Conservation (phyloP, 2,113 vertebrate species). For the Vicugna pacos region DNA sequence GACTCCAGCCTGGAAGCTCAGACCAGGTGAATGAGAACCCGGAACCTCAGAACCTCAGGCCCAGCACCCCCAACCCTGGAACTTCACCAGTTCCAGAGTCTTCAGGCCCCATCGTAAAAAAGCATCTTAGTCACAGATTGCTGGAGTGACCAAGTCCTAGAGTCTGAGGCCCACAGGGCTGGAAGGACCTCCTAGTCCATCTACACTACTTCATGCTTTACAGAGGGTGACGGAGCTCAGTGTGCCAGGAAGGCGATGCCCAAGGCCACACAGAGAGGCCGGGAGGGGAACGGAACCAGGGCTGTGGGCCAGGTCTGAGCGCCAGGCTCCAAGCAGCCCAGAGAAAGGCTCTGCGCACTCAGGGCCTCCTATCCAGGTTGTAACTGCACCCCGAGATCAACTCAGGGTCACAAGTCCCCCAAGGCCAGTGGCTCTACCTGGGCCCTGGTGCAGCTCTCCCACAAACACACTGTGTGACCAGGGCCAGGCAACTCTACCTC, state of each 20-base stretch:
- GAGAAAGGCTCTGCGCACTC: not conserved
- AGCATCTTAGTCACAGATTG: not conserved
- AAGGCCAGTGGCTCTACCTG: not conserved
- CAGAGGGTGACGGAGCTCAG: not conserved
- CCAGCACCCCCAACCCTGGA: not conserved
- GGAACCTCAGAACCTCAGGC: not conserved
- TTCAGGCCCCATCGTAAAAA: not conserved
- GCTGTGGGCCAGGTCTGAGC: not conserved
- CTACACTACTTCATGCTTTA: not conserved
- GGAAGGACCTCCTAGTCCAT: not conserved
- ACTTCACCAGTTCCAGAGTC: not conserved
- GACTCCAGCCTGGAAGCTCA: not conserved
- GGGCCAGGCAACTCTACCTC: not conserved
- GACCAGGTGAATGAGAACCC: not conserved
- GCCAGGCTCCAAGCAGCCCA: not conserved
- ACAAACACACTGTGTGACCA: not conserved
- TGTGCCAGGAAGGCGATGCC: fast-evolving
- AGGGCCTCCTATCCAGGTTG: not conserved
- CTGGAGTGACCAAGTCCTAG: not conserved
- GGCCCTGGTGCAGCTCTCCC: not conserved
- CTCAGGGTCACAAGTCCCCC: fast-evolving
- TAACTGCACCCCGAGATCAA: not conserved
- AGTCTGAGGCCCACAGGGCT: not conserved
- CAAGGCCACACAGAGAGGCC: not conserved
- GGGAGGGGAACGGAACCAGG: fast-evolving